A percentile compares a stretch with the other conserved stretches of the same genome.
phyloP scores from a whole-genome alignment of 2,888 invertebrate genomes.

The Lysandra bellargus region DNA sequence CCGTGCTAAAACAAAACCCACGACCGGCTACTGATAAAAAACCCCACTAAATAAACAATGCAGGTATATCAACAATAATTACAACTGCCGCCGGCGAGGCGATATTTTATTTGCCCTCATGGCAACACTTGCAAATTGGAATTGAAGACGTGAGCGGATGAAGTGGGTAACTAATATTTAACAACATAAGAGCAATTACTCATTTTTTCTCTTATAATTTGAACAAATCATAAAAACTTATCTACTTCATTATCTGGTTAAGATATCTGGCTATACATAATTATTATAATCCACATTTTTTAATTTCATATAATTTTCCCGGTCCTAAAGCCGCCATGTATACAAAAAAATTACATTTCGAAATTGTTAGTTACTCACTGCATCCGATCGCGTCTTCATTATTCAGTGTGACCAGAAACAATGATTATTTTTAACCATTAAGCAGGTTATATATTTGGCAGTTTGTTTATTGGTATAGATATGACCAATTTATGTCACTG shows the following conservation, averaged over 20 bases:
- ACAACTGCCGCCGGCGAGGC: conserved; percentile 60
- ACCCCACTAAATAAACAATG: conserved; percentile 70
- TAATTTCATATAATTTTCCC: too few species aligned
- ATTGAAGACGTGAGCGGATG: neutral
- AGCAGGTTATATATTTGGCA: neutral
- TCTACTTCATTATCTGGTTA: too few species aligned
- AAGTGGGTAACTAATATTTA: too few species aligned
- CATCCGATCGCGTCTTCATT: too few species aligned
- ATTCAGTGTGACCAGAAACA: conserved; percentile 1
- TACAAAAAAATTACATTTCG: too few species aligned
- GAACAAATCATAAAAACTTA: too few species aligned
- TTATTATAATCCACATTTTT: too few species aligned
- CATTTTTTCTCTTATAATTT: too few species aligned
- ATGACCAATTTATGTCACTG: neutral
- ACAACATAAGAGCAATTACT: neutral
- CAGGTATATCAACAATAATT: conserved; percentile 70
- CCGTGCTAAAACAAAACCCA: conserved; percentile 41
- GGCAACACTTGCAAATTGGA: conserved; percentile 33
- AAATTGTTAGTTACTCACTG: too few species aligned
- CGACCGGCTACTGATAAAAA: conserved; percentile 62
- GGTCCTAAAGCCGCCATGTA: too few species aligned
- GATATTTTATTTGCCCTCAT: conserved; percentile 38
- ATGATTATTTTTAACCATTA: conserved; percentile 7
- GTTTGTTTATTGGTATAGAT: neutral
- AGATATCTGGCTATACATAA: too few species aligned